phyloP scores from a whole-genome alignment of 2,797 vertebrate genomes.

The Peromyscus attwateri region DNA sequence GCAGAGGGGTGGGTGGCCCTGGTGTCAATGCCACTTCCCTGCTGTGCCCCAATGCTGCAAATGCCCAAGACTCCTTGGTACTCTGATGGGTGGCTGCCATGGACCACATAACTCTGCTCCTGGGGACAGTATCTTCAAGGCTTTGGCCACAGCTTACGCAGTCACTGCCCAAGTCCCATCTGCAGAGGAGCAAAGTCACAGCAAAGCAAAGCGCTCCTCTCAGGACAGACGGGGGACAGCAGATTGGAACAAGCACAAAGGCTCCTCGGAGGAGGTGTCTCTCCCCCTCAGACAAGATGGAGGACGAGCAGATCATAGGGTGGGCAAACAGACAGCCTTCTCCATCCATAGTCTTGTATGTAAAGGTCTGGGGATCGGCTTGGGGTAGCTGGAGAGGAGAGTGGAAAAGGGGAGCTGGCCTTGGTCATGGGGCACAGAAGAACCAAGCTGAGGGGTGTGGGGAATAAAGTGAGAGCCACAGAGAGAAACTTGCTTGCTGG shows the following conservation, averaged over 20 bases:
- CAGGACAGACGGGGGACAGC: background rate
- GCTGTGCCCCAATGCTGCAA: background rate
- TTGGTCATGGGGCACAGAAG: rapidly evolving
- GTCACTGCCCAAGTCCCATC: background rate
- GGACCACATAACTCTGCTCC: background rate
- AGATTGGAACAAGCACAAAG: no score
- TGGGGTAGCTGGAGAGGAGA: rapidly evolving
- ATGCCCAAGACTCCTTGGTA: background rate
- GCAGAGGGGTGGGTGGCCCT: background rate
- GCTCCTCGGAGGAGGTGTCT: background rate
- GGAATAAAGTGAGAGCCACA: rapidly evolving
- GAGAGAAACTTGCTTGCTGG: background rate
- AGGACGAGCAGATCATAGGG: background rate
- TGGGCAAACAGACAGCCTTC: background rate
- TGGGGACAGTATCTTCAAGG: background rate
- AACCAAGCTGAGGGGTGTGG: background rate
- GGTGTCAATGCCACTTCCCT: background rate
- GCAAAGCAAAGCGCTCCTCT: background rate
- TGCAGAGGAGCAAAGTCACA: background rate
- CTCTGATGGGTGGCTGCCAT: background rate
- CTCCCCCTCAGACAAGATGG: background rate
- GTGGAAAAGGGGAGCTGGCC: no score
- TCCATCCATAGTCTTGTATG: background rate
- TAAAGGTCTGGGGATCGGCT: background rate
- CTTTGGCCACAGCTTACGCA: background rate